Evolutionary conservation across 2,797 vertebrate genomes (phyloP).

Genomic region (Ataeniobius toweri): DNA sequence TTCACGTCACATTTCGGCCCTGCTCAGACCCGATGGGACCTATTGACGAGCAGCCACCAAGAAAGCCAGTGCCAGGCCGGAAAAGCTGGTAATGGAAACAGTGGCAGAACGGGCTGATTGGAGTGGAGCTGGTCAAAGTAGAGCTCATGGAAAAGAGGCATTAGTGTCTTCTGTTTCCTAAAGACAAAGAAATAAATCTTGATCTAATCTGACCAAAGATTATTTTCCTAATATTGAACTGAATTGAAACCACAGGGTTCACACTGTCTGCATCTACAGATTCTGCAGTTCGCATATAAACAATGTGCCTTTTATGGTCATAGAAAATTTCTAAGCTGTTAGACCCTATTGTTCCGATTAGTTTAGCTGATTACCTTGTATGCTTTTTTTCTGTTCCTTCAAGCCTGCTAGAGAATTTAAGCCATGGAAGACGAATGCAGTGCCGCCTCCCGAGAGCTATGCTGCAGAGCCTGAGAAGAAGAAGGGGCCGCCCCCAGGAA

Average conservation of each 20-base stretch:
- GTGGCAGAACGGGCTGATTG: too few species aligned
- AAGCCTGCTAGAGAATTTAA: slow-evolving; percentile 91
- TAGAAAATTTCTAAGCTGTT: not conserved
- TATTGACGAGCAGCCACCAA: too few species aligned
- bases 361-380: not conserved
- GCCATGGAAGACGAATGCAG: slow-evolving; percentile 89
- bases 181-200: not conserved
- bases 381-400: slow-evolving; percentile 7
- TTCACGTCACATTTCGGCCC: too few species aligned
- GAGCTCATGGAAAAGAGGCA: too few species aligned
- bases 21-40: too few species aligned
- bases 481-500: slow-evolving; percentile 85
- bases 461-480: slow-evolving; percentile 83
- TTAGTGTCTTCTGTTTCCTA: not conserved
- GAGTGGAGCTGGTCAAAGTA: too few species aligned
- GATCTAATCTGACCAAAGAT: not conserved
- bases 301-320: not conserved
- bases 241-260: not conserved
- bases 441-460: slow-evolving; percentile 90
- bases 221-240: not conserved
- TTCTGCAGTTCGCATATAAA: too few species aligned
- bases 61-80: too few species aligned
- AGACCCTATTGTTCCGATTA: not conserved
- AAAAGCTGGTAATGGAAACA: too few species aligned
- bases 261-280: too few species aligned